Percentiles rank a stretch among this genome's conserved stretches.
phyloP scores from a whole-genome alignment of 2,888 invertebrate genomes.

The Maniola hyperantus region DNA sequence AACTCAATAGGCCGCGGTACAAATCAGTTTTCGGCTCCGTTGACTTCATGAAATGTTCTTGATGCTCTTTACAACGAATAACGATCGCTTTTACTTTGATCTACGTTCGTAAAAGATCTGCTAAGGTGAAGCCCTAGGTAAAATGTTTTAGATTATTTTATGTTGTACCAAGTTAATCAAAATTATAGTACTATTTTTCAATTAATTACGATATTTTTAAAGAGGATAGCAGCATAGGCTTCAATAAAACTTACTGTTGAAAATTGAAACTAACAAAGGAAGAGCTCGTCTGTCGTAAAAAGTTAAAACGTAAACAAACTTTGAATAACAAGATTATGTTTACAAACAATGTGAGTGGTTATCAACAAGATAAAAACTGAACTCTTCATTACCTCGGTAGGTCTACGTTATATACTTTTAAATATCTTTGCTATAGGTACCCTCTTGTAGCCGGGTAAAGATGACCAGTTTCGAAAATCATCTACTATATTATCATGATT shows the following conservation, averaged over 20 bases:
- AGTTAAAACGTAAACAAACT: slow-evolving; percentile 34
- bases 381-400: no score
- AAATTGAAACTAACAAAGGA: slow-evolving; percentile 23
- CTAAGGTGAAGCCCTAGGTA: not conserved
- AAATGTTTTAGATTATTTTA: not conserved
- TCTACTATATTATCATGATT: no score
- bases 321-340: slow-evolving; percentile 28
- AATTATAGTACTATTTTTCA: no score
- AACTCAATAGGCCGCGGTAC: slow-evolving; percentile 48
- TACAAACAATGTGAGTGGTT: slow-evolving; percentile 26
- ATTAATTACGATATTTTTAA: no score
- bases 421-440: no score
- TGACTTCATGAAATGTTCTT: slow-evolving; percentile 58
- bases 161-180: no score
- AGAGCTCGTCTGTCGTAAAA: slow-evolving; percentile 30
- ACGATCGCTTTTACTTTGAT: slow-evolving; percentile 39
- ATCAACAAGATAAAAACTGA: slow-evolving; percentile 14
- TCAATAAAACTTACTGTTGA: not conserved
- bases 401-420: no score
- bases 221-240: not conserved
- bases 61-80: slow-evolving; percentile 36
- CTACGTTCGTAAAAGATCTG: not conserved
- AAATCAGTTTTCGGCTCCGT: slow-evolving; percentile 56
- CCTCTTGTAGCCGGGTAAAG: no score
- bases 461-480: no score